A percentile compares a stretch with the other conserved stretches of the same genome.
Evolutionary conservation across 2,113 vertebrate species (phyloP).

Genomic region (Apteryx owenii): DNA sequence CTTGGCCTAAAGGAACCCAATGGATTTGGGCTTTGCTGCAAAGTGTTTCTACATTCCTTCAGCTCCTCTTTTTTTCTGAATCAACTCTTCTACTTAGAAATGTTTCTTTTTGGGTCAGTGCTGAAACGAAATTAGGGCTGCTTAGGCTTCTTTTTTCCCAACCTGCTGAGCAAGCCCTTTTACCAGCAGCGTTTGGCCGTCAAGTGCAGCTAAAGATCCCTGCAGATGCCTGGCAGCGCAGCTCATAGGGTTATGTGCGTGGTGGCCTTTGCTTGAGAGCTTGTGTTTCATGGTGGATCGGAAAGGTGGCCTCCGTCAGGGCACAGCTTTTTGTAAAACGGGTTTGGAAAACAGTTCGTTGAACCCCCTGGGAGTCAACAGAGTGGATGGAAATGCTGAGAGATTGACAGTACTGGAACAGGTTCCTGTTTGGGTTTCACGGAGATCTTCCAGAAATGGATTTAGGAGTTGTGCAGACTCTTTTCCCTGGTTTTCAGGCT

Average conservation of each 20-base stretch:
- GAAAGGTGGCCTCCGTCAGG: neutral
- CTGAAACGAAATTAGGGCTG: neutral
- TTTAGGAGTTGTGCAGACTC: neutral
- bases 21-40: neutral
- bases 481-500: neutral
- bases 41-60: neutral
- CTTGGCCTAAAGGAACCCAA: rapidly evolving
- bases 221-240: neutral
- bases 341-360: neutral
- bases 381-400: neutral
- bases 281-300: neutral
- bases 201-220: neutral
- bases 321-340: neutral
- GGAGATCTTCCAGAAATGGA: neutral
- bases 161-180: neutral
- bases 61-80: neutral
- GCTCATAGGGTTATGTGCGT: neutral
- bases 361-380: neutral
- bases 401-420: neutral
- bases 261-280: neutral
- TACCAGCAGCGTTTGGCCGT: neutral
- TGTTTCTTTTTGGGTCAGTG: neutral
- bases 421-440: neutral
- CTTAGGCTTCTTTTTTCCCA: neutral
- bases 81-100: neutral